phyloP scores from a whole-genome alignment of 2,888 invertebrate genomes.

The Drosophila ustulata region DNA sequence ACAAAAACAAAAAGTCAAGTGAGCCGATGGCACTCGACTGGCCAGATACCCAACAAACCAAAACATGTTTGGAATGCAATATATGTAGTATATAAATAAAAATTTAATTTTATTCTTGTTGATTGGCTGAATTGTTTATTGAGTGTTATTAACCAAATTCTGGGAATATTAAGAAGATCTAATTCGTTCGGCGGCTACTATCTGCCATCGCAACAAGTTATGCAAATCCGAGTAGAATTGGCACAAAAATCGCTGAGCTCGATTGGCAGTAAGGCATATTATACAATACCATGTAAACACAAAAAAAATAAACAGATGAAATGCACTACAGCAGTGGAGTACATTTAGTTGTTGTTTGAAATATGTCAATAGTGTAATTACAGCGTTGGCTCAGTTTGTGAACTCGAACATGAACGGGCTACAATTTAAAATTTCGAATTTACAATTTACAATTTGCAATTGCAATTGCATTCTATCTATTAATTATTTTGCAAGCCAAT shows the following conservation, averaged over 20 bases:
- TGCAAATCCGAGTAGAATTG: not conserved
- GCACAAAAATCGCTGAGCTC: slow-evolving; percentile 1
- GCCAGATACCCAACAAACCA: slow-evolving; percentile 23
- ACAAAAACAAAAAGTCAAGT: slow-evolving; percentile 1
- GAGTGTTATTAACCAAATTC: not conserved
- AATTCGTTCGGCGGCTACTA: not conserved
- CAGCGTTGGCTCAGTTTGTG: slow-evolving; percentile 13
- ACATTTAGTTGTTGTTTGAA: slow-evolving; percentile 51
- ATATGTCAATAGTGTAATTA: slow-evolving; percentile 71
- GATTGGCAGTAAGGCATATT: not conserved
- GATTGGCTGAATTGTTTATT: not conserved
- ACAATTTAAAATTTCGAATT: slow-evolving; percentile 17
- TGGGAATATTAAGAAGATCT: not conserved
- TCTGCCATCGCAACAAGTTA: slow-evolving; percentile 19
- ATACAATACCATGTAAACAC: slow-evolving; percentile 17
- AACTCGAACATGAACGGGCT: slow-evolving; percentile 32
- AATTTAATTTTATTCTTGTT: not conserved
- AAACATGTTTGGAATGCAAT: not conserved
- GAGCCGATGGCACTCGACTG: not conserved
- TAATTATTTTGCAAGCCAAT: slow-evolving; percentile 42
- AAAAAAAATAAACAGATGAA: slow-evolving; percentile 33
- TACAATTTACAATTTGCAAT: slow-evolving; percentile 11
- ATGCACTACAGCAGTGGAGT: slow-evolving; percentile 42
- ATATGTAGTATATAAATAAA: not conserved
- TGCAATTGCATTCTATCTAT: slow-evolving; percentile 26